These are phyloP conservation scores for Salticus scenicus DNA, from an alignment of 2,888 invertebrate genomes.

Conservation along the genomic window DNA sequence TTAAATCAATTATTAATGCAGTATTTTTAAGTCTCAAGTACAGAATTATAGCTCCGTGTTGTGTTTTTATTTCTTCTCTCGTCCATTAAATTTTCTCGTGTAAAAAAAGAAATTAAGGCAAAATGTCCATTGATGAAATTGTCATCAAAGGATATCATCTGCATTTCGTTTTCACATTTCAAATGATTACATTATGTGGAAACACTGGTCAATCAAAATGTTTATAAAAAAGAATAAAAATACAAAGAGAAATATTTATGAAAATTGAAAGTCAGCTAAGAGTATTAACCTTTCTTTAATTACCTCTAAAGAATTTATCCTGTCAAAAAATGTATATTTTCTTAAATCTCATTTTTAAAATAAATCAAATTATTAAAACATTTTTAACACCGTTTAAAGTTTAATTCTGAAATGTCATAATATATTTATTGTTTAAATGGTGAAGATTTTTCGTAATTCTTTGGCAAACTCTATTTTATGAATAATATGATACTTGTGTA, in stretches of 20 bases:
- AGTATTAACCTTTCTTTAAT: not conserved
- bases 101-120: not conserved
- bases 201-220: slow-evolving; percentile 5
- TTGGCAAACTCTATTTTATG: too few relatives aligned
- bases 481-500: too few relatives aligned
- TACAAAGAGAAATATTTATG: not conserved
- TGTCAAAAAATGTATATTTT: too few relatives aligned
- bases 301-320: too few relatives aligned
- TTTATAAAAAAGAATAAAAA: not conserved
- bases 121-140: not conserved
- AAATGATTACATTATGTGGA: not conserved
- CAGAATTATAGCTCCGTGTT: slow-evolving; percentile 36
- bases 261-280: slow-evolving; percentile 6
- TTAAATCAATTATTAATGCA: too few relatives aligned
- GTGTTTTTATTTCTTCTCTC: slow-evolving; percentile 10
- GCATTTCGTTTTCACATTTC: not conserved
- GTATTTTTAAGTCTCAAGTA: slow-evolving; percentile 64
- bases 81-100: slow-evolving; percentile 1
- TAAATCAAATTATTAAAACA: too few relatives aligned
- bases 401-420: too few relatives aligned
- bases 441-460: too few relatives aligned
- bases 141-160: not conserved
- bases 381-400: too few relatives aligned
- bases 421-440: too few relatives aligned
- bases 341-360: too few relatives aligned